Conservation (phyloP, 2,888 invertebrate species). For the Elysia crispata region DNA sequence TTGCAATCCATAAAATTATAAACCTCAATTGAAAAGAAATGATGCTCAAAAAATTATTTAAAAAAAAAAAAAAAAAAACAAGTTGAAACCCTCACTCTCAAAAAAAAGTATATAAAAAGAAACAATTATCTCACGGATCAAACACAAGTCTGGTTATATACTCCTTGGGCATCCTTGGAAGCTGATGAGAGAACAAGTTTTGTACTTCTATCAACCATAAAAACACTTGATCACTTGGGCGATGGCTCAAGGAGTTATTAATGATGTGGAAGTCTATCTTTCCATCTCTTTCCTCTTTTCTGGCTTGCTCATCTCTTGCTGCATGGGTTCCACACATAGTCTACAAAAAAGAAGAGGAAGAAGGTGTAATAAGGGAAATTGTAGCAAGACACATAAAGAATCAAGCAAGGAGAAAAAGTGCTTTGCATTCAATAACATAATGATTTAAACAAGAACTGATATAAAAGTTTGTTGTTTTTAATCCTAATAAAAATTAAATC, state of each 20-base stretch:
- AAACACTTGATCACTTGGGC: constrained; percentile 92
- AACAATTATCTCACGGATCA: constrained; percentile 80
- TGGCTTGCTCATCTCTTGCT: constrained; percentile 93
- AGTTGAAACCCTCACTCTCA: neutral
- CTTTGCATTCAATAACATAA: too few relatives aligned
- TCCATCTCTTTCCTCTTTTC: constrained; percentile 91
- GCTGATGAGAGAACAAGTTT: constrained; percentile 95
- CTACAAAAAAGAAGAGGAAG: neutral
- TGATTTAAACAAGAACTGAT: too few relatives aligned
- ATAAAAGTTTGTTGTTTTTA: too few relatives aligned
- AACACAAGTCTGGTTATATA: constrained; percentile 97
- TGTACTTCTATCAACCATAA: constrained; percentile 95
- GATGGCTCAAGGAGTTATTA: constrained; percentile 89
- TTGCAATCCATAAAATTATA: too few relatives aligned
- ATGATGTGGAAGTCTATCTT: constrained; percentile 95
- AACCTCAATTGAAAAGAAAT: too few relatives aligned
- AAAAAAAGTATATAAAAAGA: neutral
- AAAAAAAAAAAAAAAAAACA: too few relatives aligned
- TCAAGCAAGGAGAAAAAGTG: neutral
- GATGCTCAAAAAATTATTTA: too few relatives aligned
- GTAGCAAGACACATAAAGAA: neutral
- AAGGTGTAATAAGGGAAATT: neutral
- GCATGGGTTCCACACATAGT: constrained; percentile 77
- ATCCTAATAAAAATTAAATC: too few relatives aligned
- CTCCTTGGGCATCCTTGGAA: constrained; percentile 98